Conservation (phyloP, 2,797 vertebrate genomes). For the Acropternis orthonyx region DNA sequence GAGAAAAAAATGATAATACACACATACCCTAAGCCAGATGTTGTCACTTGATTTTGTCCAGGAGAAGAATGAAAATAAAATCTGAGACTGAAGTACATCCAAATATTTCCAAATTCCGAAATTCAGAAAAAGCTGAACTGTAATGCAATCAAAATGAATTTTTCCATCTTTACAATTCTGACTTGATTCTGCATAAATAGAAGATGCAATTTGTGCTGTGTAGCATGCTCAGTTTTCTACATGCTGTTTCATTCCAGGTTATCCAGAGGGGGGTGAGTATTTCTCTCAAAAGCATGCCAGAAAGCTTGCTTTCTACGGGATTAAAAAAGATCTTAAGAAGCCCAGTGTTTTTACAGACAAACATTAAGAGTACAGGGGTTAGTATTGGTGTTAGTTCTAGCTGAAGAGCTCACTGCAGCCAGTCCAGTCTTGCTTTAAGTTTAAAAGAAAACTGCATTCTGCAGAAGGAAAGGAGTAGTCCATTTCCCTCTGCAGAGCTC, state of each 20-base stretch:
- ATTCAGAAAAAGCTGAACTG: neutral
- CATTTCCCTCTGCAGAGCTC: neutral
- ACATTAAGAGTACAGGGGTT: neutral
- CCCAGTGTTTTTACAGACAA: neutral
- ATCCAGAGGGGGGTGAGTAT: neutral
- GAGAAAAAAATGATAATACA: conserved; percentile 16
- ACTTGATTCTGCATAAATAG: neutral
- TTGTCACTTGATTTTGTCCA: conserved; percentile 50
- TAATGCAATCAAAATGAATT: neutral
- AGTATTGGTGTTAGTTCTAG: neutral
- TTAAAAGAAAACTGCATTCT: neutral
- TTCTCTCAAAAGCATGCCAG: neutral
- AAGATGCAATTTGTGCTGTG: neutral
- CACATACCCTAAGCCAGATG: conserved; percentile 30
- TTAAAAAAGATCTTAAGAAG: neutral
- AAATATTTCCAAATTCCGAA: conserved; percentile 23
- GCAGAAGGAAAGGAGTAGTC: neutral
- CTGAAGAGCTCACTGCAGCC: neutral
- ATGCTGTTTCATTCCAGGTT: neutral
- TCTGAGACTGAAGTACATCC: neutral
- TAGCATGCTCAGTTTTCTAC: neutral
- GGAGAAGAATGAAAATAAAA: conserved; percentile 25
- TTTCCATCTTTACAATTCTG: neutral
- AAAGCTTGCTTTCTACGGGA: neutral
- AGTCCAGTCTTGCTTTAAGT: neutral